phyloP scores from a whole-genome alignment of 2,797 vertebrate species.

The Dipus sagitta region DNA sequence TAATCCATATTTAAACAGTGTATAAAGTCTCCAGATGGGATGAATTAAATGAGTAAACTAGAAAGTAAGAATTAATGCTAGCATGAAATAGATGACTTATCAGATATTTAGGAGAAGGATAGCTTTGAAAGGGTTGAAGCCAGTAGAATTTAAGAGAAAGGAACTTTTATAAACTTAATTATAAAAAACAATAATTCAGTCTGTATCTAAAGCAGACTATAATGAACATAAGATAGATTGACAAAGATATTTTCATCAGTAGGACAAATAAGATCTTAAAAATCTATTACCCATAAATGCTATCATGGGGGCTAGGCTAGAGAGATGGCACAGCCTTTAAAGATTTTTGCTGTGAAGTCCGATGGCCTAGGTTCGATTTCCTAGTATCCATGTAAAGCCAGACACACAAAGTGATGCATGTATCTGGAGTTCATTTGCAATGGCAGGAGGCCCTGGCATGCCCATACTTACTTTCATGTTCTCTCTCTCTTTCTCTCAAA shows the following conservation, averaged over 20 bases:
- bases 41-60: slow-evolving; percentile 43
- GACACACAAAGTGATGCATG: no score
- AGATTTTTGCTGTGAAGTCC: no score
- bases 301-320: background rate
- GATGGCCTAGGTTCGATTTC: no score
- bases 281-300: background rate
- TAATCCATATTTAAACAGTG: background rate
- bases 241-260: background rate
- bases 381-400: no score
- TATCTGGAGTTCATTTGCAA: no score
- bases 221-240: slow-evolving; percentile 15
- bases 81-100: slow-evolving; percentile 21
- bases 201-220: background rate
- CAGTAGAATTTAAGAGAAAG: background rate
- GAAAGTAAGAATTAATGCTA: slow-evolving; percentile 7
- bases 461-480: no score
- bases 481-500: no score
- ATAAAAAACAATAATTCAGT: background rate
- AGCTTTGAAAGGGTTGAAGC: slow-evolving; percentile 8
- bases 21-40: slow-evolving; percentile 28
- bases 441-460: no score
- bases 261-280: slow-evolving; percentile 35
- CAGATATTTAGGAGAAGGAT: background rate
- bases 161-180: background rate
- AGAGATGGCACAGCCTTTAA: no score